Evolutionary conservation across 2,797 vertebrate species (phyloP).

Genomic region (Channallabes apus): DNA sequence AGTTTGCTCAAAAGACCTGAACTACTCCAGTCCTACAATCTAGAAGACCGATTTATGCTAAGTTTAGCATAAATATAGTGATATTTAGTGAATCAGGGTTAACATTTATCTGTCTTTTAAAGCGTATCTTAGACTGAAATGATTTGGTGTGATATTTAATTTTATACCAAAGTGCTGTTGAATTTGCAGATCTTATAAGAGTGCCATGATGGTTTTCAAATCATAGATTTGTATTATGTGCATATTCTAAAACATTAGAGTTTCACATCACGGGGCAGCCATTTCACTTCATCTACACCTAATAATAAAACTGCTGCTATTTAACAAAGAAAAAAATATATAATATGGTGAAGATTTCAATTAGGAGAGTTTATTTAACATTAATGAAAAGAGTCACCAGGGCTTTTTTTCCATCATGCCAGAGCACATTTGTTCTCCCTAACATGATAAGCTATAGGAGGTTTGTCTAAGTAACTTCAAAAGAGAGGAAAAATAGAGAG

Average conservation of each 20-base stretch:
- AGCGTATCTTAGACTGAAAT: not conserved
- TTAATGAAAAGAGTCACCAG: not conserved
- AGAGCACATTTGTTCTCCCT: not conserved
- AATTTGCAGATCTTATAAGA: not conserved
- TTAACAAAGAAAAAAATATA: not conserved
- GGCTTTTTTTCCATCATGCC: too few species aligned
- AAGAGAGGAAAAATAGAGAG: not conserved
- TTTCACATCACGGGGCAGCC: not conserved
- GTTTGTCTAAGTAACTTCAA: not conserved
- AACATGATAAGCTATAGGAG: not conserved
- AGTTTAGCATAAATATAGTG: not conserved
- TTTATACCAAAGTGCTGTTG: slow-evolving; percentile 11
- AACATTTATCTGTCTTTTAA: not conserved
- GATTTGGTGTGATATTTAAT: not conserved
- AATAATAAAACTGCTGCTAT: not conserved
- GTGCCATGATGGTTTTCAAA: not conserved
- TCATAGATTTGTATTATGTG: not conserved
- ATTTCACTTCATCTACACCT: not conserved
- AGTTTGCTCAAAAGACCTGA: not conserved
- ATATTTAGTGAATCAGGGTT: not conserved
- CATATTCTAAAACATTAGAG: not conserved
- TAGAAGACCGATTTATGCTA: not conserved
- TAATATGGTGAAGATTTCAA: not conserved
- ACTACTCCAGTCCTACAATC: not conserved
- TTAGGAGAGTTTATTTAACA: not conserved